phyloP scores from a whole-genome alignment of 2,797 vertebrate genomes.

The Cacajao melanocephalus region DNA sequence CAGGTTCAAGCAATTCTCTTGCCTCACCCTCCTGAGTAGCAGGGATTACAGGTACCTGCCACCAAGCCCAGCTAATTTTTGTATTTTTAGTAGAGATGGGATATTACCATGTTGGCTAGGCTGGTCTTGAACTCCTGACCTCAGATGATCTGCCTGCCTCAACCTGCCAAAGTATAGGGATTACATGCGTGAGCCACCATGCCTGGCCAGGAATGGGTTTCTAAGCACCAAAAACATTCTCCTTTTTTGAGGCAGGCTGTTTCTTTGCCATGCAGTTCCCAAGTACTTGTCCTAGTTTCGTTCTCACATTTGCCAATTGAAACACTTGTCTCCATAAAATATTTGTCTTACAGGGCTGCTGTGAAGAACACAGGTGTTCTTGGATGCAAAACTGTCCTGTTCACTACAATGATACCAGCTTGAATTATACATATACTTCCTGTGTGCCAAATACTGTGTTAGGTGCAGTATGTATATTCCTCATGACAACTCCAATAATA shows the following conservation, averaged over 20 bases:
- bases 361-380: not conserved
- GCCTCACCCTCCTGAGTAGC: no score
- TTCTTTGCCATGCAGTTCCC: not conserved
- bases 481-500: not conserved
- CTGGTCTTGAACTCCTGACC: not conserved
- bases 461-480: not conserved
- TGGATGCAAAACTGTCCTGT: not conserved
- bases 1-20: no score
- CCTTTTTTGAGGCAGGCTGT: not conserved
- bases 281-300: not conserved
- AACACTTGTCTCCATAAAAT: not conserved
- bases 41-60: no score
- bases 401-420: not conserved
- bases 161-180: not conserved
- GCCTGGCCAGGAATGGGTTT: not conserved
- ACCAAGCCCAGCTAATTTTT: no score
- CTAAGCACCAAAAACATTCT: not conserved
- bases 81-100: not conserved
- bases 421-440: not conserved
- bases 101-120: not conserved
- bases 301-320: not conserved
- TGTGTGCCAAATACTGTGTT: not conserved
- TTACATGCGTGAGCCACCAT: not conserved
- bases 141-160: not conserved
- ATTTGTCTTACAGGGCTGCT: not conserved